These are phyloP conservation scores for Netelia melanura DNA, from an alignment of 2,888 invertebrate species.

Conservation along the genomic window DNA sequence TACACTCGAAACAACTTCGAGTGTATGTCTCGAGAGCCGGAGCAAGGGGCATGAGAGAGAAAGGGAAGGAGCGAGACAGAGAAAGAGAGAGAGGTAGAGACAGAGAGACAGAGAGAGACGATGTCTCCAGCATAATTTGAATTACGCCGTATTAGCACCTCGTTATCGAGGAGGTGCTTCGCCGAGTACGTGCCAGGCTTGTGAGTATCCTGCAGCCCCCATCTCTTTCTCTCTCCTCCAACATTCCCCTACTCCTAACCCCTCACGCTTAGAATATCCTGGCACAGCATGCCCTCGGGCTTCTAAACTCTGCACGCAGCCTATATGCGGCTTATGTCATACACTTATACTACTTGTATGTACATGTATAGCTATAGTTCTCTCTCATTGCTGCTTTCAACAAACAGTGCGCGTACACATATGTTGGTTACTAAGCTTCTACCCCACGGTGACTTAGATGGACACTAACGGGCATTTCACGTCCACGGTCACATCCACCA, in stretches of 20 bases:
- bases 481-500: conserved; percentile 7
- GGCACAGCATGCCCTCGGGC: conserved; percentile 25
- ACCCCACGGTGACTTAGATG: conserved; percentile 21
- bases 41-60: conserved; percentile 7
- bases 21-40: conserved; percentile 61
- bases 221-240: conserved; percentile 11
- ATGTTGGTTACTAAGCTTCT: background rate
- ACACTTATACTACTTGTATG: conserved; percentile 13
- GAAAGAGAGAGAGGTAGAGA: background rate
- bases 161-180: conserved; percentile 59
- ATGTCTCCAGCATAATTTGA: conserved; percentile 56
- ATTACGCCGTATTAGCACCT: conserved; percentile 67
- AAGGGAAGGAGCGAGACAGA: background rate
- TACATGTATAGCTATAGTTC: background rate
- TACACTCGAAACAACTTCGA: conserved; percentile 49
- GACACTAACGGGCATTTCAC: conserved; percentile 1
- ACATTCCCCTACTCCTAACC: background rate
- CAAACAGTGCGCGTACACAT: background rate
- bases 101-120: background rate
- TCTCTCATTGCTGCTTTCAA: background rate
- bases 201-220: conserved; percentile 28
- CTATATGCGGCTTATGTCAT: conserved; percentile 18
- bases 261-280: conserved; percentile 1
- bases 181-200: conserved; percentile 58
- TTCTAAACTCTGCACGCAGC: conserved; percentile 19